These are phyloP conservation scores for Rhinolophus sinicus DNA, from an alignment of 2,113 vertebrate species.

Conservation along the genomic window DNA sequence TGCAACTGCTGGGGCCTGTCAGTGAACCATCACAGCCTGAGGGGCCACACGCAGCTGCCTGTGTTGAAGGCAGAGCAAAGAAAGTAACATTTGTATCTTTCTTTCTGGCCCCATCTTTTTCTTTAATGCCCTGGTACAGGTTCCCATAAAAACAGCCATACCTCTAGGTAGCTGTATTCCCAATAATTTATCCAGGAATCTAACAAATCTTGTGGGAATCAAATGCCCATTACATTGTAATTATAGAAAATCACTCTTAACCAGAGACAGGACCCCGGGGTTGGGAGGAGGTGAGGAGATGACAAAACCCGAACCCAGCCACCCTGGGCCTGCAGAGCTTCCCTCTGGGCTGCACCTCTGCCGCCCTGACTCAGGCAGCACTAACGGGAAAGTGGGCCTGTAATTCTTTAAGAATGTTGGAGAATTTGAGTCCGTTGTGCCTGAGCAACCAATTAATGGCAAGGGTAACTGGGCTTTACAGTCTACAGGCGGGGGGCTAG, in stretches of 20 bases:
- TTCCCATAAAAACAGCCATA: neutral
- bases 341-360: neutral
- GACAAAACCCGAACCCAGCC: fast-evolving
- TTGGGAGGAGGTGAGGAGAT: neutral
- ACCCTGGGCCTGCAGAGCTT: neutral
- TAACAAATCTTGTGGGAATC: neutral
- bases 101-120: neutral
- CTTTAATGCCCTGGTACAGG: neutral
- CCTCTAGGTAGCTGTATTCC: neutral
- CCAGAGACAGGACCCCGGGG: neutral
- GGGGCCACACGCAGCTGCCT: neutral
- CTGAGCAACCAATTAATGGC: neutral
- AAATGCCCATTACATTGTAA: neutral
- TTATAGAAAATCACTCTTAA: neutral
- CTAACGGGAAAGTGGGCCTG: slow-evolving; percentile 48
- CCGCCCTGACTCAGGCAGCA: neutral
- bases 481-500: neutral
- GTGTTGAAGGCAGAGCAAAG: neutral
- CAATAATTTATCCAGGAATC: slow-evolving; percentile 39
- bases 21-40: neutral
- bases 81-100: neutral
- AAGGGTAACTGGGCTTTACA: neutral
- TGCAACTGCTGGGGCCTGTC: neutral
- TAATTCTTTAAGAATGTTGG: neutral
- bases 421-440: neutral